Evolutionary conservation across 2,888 invertebrate genomes (phyloP).

Genomic region (Dynastes hyllus): DNA sequence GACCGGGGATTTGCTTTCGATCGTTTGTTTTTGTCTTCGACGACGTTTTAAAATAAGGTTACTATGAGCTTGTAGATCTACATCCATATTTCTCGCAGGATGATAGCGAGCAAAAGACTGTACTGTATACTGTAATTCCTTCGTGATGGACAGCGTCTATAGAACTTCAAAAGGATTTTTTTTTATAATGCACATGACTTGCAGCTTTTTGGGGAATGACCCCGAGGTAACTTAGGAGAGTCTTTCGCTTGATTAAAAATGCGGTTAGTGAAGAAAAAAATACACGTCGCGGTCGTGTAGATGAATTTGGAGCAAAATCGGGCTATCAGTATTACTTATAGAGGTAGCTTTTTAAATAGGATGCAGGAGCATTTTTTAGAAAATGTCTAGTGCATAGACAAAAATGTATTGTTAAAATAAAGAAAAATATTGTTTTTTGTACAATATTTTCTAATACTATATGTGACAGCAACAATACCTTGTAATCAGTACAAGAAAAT

Average conservation of each 20-base stretch:
- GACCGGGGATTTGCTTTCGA: slow-evolving; percentile 1
- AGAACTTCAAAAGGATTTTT: neutral
- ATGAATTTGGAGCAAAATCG: too few species aligned
- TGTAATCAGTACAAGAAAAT: too few species aligned
- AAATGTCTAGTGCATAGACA: too few species aligned
- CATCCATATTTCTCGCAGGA: neutral
- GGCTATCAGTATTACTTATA: too few species aligned
- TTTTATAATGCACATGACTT: slow-evolving; percentile 21
- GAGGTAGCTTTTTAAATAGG: too few species aligned
- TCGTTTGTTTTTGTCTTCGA: slow-evolving; percentile 8
- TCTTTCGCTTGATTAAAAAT: neutral
- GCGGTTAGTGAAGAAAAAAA: neutral
- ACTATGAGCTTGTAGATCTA: neutral
- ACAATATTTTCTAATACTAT: too few species aligned
- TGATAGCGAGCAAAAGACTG: neutral
- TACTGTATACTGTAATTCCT: neutral
- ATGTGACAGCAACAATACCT: too few species aligned
- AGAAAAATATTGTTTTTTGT: too few species aligned
- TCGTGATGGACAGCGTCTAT: slow-evolving; percentile 8
- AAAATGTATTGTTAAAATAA: too few species aligned
- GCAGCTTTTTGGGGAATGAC: slow-evolving; percentile 16
- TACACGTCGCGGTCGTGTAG: neutral
- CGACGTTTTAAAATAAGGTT: neutral
- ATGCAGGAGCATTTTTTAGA: too few species aligned
- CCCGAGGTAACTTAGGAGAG: neutral